These are phyloP conservation scores for Drosophila repleta DNA, from an alignment of 1,140 invertebrate species.

Conservation along the genomic window DNA sequence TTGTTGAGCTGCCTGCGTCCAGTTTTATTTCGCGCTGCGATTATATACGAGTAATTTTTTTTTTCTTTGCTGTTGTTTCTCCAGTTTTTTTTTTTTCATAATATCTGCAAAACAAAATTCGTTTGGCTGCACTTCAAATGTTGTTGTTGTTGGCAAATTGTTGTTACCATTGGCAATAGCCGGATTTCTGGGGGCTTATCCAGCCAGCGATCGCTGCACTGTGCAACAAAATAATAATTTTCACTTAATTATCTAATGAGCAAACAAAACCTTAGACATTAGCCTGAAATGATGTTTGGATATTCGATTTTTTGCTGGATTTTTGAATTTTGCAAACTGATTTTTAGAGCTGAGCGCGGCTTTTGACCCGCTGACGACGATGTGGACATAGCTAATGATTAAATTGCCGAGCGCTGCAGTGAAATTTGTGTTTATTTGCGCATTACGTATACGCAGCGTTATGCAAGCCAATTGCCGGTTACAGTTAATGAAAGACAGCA, in stretches of 20 bases:
- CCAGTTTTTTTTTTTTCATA: conserved; percentile 23
- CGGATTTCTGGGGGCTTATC: conserved; percentile 30
- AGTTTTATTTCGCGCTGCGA: conserved; percentile 23
- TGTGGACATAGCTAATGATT: conserved; percentile 73
- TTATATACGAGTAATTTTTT: conserved; percentile 41
- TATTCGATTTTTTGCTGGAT: conserved; percentile 6
- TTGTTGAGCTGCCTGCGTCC: conserved; percentile 38
- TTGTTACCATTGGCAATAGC: conserved; percentile 40
- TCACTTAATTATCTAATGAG: conserved; percentile 80
- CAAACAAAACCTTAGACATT: conserved; percentile 28
- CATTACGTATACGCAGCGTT: conserved; percentile 50
- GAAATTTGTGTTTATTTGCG: conserved; percentile 22
- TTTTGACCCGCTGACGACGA: conserved; percentile 32
- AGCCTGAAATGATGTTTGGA: conserved; percentile 29
- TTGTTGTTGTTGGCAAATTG: conserved; percentile 48
- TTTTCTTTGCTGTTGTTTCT: conserved; percentile 13
- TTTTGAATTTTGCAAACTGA: conserved; percentile 69
- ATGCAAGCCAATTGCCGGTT: conserved; percentile 32
- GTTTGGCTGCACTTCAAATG: conserved; percentile 72
- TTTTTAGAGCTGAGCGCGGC: conserved; percentile 13
- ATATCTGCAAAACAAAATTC: conserved; percentile 36
- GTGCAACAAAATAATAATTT: conserved; percentile 58
- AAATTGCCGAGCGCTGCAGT: conserved; percentile 55
- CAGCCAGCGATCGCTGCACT: conserved; percentile 25
- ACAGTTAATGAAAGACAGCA: conserved; percentile 17